Conservation (phyloP, 2,888 invertebrate genomes). For the Agrochola lychnidis region DNA sequence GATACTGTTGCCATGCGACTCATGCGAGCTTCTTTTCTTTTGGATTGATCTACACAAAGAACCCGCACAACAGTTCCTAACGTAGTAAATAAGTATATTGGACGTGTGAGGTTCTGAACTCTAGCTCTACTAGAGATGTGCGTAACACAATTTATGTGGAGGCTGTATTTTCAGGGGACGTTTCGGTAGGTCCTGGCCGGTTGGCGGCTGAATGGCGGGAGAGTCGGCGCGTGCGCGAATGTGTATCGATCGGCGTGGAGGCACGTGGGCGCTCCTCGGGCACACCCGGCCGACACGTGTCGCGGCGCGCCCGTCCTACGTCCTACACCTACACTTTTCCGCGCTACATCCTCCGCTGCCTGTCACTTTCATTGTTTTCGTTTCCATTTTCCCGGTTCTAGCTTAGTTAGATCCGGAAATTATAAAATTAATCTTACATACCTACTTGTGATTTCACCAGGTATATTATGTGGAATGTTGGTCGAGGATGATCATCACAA, state of each 20-base stretch:
- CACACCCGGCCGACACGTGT: slow-evolving; percentile 60
- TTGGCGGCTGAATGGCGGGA: slow-evolving; percentile 65
- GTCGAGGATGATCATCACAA: slow-evolving; percentile 7
- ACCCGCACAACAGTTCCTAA: slow-evolving; percentile 12
- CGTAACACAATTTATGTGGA: slow-evolving; percentile 21
- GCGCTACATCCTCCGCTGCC: slow-evolving; percentile 17
- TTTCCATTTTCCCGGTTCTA: slow-evolving; percentile 7
- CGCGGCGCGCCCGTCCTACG: slow-evolving; percentile 48
- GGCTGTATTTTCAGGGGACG: slow-evolving; percentile 37
- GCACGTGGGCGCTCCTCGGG: slow-evolving; percentile 64
- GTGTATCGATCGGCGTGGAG: slow-evolving; percentile 57
- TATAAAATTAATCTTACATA: neutral
- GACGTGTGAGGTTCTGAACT: slow-evolving; percentile 8
- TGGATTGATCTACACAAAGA: slow-evolving; percentile 2
- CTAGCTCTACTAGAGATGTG: slow-evolving; percentile 7
- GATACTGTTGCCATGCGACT: neutral
- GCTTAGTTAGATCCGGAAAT: neutral
- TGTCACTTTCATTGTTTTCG: slow-evolving; percentile 48
- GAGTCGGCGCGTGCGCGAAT: slow-evolving; percentile 67
- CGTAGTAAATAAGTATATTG: neutral
- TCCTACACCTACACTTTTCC: slow-evolving; percentile 42
- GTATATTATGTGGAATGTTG: neutral
- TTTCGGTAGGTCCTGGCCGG: slow-evolving; percentile 42
- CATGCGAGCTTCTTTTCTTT: neutral
- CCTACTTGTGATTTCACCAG: neutral